A percentile compares a stretch with the other conserved stretches of the same genome.
These are phyloP conservation scores for Cathartes aura DNA, from an alignment of 2,113 vertebrate genomes.

Conservation along the genomic window DNA sequence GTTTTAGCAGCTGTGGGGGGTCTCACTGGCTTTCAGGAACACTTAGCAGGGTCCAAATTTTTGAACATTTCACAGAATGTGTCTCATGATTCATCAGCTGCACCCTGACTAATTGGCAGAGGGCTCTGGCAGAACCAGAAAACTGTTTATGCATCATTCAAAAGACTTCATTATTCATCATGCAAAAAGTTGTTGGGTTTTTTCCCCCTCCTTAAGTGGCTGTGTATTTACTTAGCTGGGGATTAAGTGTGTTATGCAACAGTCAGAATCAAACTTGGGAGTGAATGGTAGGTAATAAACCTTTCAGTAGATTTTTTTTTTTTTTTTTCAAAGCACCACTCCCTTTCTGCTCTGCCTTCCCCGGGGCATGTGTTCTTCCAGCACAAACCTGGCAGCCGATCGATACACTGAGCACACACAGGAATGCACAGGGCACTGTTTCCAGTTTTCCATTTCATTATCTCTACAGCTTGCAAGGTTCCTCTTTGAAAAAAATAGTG, in stretches of 20 bases:
- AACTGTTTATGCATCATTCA: conserved; percentile 48
- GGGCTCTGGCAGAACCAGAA: conserved; percentile 56
- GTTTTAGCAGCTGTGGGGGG: conserved; percentile 31
- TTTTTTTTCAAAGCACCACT: neutral
- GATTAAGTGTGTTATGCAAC: conserved; percentile 24
- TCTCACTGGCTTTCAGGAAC: conserved; percentile 21
- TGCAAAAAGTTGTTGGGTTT: neutral
- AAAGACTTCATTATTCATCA: conserved; percentile 36
- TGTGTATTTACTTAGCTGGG: neutral
- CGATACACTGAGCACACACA: neutral
- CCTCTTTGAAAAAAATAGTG: neutral
- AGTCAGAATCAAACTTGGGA: neutral
- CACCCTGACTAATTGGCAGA: conserved; percentile 65
- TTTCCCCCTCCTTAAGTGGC: neutral
- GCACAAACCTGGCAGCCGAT: neutral
- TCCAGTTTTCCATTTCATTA: neutral
- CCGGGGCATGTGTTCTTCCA: neutral
- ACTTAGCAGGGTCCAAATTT: conserved; percentile 44
- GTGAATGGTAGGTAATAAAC: neutral
- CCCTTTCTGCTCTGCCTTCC: neutral
- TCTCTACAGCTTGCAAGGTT: neutral
- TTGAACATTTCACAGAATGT: conserved; percentile 51
- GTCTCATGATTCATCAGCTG: conserved; percentile 66
- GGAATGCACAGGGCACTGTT: neutral
- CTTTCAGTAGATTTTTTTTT: neutral